Evolutionary conservation across 2,888 invertebrate genomes (phyloP).

Genomic region (Agrotis puta): DNA sequence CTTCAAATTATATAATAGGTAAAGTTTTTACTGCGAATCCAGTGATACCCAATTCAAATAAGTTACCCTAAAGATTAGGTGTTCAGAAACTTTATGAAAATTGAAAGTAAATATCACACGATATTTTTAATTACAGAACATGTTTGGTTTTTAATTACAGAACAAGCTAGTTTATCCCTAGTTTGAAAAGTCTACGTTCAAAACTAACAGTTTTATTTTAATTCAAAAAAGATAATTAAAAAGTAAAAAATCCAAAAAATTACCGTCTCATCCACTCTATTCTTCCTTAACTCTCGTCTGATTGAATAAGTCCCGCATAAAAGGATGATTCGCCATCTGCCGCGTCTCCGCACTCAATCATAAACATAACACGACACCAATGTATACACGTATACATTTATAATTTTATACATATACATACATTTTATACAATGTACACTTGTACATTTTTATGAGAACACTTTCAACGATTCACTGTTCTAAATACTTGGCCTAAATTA

Average conservation of each 20-base stretch:
- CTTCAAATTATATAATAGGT: no score
- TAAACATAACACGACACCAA: constrained; percentile 54
- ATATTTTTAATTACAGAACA: no score
- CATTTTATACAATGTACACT: constrained; percentile 9
- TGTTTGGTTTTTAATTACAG: no score
- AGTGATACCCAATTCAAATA: no score
- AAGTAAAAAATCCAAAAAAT: not conserved
- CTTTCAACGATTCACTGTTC: constrained; percentile 32
- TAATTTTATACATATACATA: not conserved
- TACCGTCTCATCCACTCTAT: constrained; percentile 70
- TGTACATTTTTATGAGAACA: constrained; percentile 3
- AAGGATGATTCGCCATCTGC: constrained; percentile 88
- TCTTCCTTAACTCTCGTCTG: constrained; percentile 74
- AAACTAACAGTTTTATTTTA: not conserved
- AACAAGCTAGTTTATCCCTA: no score
- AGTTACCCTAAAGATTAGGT: no score
- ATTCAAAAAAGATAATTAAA: no score
- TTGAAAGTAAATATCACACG: no score
- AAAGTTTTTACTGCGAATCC: no score
- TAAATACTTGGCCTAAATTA: constrained; percentile 43
- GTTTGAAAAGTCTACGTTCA: no score
- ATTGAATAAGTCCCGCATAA: constrained; percentile 88
- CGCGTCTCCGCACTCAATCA: constrained; percentile 68
- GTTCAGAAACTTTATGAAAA: no score
- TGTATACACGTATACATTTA: constrained; percentile 26